Evolutionary conservation across 2,113 vertebrate species (phyloP).

Genomic region (Coregonus clupeaformis): DNA sequence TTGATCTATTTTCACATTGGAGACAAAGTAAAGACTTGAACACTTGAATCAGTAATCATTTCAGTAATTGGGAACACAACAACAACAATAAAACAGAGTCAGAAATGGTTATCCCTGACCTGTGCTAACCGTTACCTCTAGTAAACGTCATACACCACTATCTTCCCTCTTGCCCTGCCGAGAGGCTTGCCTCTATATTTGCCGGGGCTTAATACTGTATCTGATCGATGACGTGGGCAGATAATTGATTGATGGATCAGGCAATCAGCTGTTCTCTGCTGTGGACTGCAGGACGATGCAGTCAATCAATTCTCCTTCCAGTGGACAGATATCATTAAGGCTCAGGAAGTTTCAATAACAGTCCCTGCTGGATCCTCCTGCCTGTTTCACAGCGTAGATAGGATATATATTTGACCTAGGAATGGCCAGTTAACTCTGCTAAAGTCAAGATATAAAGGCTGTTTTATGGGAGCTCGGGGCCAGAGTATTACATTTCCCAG

Average conservation of each 20-base stretch:
- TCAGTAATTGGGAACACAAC: neutral
- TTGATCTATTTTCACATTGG: too few species aligned
- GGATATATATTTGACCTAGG: constrained; percentile 43
- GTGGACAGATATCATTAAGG: constrained; percentile 47
- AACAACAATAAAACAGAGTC: neutral
- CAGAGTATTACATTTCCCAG: neutral
- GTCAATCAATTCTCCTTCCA: constrained; percentile 45
- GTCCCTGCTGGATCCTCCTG: constrained; percentile 15
- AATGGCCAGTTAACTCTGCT: constrained; percentile 39
- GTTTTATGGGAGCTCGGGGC: neutral
- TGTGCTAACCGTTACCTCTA: neutral
- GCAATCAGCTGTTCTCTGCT: constrained; percentile 35
- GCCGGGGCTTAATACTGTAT: constrained; percentile 6
- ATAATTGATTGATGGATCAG: constrained; percentile 33
- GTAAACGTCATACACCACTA: neutral
- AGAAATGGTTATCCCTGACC: neutral
- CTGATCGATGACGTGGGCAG: constrained; percentile 23
- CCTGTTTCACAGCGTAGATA: neutral
- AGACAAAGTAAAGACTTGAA: too few species aligned
- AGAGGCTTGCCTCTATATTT: neutral
- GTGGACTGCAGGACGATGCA: constrained; percentile 23
- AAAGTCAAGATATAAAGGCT: constrained; percentile 16
- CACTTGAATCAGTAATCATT: too few species aligned
- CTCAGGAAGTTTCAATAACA: constrained; percentile 37
- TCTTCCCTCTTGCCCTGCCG: neutral